Conservation (phyloP, 1,140 invertebrate species). For the Sycophaga agraensis region DNA sequence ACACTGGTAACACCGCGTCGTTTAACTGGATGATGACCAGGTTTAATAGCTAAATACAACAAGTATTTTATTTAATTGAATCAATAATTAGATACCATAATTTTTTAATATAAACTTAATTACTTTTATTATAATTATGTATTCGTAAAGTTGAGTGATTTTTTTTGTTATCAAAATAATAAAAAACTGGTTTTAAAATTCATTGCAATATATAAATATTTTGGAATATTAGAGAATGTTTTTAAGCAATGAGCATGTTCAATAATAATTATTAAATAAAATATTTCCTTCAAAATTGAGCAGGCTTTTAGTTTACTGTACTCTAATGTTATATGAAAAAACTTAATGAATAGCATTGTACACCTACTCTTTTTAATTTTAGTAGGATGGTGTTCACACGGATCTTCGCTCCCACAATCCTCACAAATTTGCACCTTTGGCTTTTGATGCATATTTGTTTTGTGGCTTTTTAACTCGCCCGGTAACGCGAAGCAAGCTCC, state of each 20-base stretch:
- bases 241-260: no score
- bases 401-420: constrained; percentile 55
- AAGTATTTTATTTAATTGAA: constrained; percentile 26
- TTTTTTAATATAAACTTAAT: no score
- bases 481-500: constrained; percentile 62
- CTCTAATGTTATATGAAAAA: background rate
- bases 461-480: constrained; percentile 60
- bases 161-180: no score
- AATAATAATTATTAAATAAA: no score
- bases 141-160: no score
- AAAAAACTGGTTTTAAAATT: no score
- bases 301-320: no score
- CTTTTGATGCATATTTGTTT: constrained; percentile 57
- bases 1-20: constrained; percentile 77
- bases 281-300: no score
- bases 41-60: constrained; percentile 54
- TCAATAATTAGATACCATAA: no score
- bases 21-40: constrained; percentile 79
- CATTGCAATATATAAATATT: no score
- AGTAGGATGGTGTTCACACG: constrained; percentile 56
- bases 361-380: constrained; percentile 55
- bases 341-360: background rate
- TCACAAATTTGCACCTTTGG: constrained; percentile 55
- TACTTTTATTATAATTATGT: no score
- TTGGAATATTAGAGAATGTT: no score